These are phyloP conservation scores for Cantharis lateralis DNA, from an alignment of 2,888 invertebrate genomes.

Conservation along the genomic window DNA sequence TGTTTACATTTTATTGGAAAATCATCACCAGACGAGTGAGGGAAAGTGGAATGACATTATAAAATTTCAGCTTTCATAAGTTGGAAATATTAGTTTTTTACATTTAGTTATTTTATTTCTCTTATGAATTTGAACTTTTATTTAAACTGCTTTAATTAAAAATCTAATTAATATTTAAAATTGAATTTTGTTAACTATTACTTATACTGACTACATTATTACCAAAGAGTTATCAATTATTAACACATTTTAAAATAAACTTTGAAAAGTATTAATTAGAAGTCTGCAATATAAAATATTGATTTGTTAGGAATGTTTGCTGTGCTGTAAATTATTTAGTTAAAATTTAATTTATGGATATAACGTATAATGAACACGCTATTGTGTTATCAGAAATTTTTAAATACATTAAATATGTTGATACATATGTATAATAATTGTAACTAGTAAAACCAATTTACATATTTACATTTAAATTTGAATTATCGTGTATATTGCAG, in stretches of 20 bases:
- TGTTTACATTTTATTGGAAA: background rate
- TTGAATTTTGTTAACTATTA: background rate
- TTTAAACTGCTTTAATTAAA: background rate
- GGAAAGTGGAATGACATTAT: background rate
- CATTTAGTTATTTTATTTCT: background rate
- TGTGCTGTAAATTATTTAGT: background rate
- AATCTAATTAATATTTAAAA: background rate
- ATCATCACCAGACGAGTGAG: background rate
- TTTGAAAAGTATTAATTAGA: background rate
- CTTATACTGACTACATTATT: background rate
- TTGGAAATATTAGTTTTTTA: background rate
- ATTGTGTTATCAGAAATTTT: conserved; percentile 4
- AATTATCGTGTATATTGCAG: background rate
- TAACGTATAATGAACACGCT: background rate
- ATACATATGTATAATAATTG: background rate
- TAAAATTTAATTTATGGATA: background rate
- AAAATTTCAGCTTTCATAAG: background rate
- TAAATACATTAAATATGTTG: conserved; percentile 1
- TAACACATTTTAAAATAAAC: background rate
- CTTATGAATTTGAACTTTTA: background rate
- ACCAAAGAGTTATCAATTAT: background rate
- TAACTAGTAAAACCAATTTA: conserved; percentile 1
- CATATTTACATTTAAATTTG: background rate
- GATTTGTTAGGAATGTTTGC: background rate
- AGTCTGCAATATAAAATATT: background rate